Evolutionary conservation across 2,113 vertebrate species (phyloP), one percentile per base, ranked within the genome.

Genomic region (Sinocyclocheilus grahami): DNA sequence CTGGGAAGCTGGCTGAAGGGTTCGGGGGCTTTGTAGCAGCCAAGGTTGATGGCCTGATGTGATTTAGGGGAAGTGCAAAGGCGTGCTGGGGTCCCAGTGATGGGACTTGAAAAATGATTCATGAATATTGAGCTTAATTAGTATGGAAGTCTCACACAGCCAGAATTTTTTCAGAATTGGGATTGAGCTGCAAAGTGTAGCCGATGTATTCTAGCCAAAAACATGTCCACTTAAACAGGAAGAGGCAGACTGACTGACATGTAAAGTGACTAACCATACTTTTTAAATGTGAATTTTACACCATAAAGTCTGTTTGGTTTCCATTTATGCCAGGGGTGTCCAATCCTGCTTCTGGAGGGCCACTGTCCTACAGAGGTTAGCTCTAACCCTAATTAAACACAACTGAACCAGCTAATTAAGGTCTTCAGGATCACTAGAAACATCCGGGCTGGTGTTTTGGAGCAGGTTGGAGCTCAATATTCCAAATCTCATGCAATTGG

Each of bases 41-140:
- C 39, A 82, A 82, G 39, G 79, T 63, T 82, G 62, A 80, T 62
- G 39, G 24, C 22, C 39, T 67, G 79, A 82, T 82, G 79, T 63
- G 79, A 42, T 67, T 48, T 27, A 48, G 60, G 79, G 37, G 60
- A 82, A 65, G 22, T 20, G 65, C 55, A 62, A n/a, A 58, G n/a
- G 42, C 63, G 60, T 69, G 63, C 63, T 69, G 22, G 42, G 80
- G 42, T 67, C 77, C n/a, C 80, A 69, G 12, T 51, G 16, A 81
- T 63, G 78, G 58, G 78, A 81, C 22, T 18, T 22, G 37, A 22
- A 63, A 63, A 60, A 27, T 1, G 4, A 65, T 65, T 20, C 12
- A 63, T 65, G 33, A 63, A 39, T 62, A 62, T 63, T 42, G 22
- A 63, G 62, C 46, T 82, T 82, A 24, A 67, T 67, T 51, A 51